Percentiles rank a stretch among this genome's conserved stretches.
Conservation (phyloP, 30 jellyfish, hydroid and myxozoan genomes). For the Aurelia aurita region DNA sequence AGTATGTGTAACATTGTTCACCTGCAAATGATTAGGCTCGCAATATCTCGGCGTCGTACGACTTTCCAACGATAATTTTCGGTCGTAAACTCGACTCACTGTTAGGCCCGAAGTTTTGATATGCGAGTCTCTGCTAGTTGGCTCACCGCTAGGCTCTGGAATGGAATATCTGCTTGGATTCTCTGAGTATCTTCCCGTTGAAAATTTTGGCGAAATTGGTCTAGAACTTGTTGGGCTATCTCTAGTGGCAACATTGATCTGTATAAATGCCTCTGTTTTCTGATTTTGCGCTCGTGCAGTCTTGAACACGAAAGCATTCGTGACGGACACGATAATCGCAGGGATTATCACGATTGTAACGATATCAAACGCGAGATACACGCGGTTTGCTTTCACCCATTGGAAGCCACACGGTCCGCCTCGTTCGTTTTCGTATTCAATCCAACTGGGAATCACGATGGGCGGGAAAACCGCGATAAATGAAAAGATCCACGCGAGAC, state of each 20-base stretch:
- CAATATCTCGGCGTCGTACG: too few relatives aligned
- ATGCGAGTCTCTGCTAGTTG: too few relatives aligned
- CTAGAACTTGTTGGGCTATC: too few relatives aligned
- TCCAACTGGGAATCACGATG: constrained; percentile 24
- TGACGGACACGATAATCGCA: constrained; percentile 22
- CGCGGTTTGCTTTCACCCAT: constrained; percentile 41
- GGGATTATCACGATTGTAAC: constrained; percentile 27
- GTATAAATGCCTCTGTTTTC: constrained; percentile 2
- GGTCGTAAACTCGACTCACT: too few relatives aligned
- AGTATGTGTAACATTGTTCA: too few relatives aligned
- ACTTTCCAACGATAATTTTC: too few relatives aligned
- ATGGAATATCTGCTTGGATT: too few relatives aligned
- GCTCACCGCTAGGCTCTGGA: too few relatives aligned
- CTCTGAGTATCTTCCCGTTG: too few relatives aligned
- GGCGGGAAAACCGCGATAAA: constrained; percentile 43
- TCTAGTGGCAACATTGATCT: background rate
- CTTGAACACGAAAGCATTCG: constrained; percentile 53
- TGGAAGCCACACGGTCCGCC: constrained; percentile 69
- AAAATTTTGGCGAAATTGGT: too few relatives aligned
- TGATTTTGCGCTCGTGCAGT: constrained; percentile 61
- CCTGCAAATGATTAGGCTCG: too few relatives aligned
- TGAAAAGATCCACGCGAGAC: constrained; percentile 39
- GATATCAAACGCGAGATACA: constrained; percentile 4
- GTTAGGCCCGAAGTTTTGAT: too few relatives aligned
- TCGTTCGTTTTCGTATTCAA: constrained; percentile 37